phyloP scores from a whole-genome alignment of 2,797 vertebrate genomes.

The Labeo calbasu region DNA sequence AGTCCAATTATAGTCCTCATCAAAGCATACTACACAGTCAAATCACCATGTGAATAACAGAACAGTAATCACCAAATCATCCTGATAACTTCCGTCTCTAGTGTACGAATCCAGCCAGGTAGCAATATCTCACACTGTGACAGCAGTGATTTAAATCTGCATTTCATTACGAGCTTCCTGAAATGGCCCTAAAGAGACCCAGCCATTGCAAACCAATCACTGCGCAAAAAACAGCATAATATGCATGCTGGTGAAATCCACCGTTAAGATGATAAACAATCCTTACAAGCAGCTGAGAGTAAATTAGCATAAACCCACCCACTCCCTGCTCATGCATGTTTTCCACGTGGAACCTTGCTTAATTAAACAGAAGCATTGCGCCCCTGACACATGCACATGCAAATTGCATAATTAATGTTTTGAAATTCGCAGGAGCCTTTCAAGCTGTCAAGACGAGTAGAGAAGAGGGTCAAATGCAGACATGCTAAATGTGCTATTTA shows the following conservation, averaged over 20 bases:
- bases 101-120: conserved; percentile 16
- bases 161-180: conserved; percentile 67
- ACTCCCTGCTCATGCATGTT: conserved; percentile 39
- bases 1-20: conserved; percentile 25
- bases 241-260: conserved; percentile 34
- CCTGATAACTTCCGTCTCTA: conserved; percentile 30
- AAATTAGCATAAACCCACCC: conserved; percentile 53
- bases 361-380: conserved; percentile 64
- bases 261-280: conserved; percentile 45
- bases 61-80: conserved; percentile 41
- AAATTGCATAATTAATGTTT: conserved; percentile 68
- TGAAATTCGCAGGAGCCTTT: conserved; percentile 53
- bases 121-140: conserved; percentile 21
- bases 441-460: conserved; percentile 28
- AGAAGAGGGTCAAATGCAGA: conserved; percentile 34
- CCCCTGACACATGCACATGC: conserved; percentile 59
- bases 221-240: conserved; percentile 15
- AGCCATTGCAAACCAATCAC: conserved; percentile 39
- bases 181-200: conserved; percentile 35
- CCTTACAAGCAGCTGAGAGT: conserved; percentile 37
- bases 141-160: conserved; percentile 40
- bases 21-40: neutral
- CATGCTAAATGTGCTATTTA: neutral
- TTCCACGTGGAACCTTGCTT: conserved; percentile 63
- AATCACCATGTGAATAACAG: conserved; percentile 40